Percentiles rank a stretch among this genome's conserved stretches.
These are phyloP conservation scores for Eretmochelys imbricata DNA, from an alignment of 2,113 vertebrate species.

Conservation along the genomic window DNA sequence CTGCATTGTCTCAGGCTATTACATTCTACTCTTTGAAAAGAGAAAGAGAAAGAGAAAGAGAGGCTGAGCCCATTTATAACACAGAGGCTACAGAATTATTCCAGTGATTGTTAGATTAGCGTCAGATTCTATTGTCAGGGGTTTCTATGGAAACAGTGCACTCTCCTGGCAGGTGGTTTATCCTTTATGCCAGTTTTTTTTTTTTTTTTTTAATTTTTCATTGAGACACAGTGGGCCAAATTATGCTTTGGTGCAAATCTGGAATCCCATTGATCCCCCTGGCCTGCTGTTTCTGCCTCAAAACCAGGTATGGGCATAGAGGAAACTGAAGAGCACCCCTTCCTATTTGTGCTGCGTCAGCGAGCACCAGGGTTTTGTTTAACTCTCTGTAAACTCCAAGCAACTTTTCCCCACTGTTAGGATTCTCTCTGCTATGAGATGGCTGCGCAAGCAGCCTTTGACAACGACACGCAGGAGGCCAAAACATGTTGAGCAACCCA, in stretches of 20 bases:
- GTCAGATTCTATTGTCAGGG: constrained; percentile 17
- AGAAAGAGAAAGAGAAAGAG: background rate
- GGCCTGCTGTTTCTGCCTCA: background rate
- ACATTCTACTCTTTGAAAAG: background rate
- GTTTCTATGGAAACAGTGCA: constrained; percentile 64
- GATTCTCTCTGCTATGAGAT: background rate
- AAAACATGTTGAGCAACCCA: background rate
- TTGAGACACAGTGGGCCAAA: background rate
- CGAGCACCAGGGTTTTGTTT: background rate
- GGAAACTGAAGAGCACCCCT: background rate
- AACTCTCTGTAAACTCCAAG: background rate
- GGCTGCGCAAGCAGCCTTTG: background rate
- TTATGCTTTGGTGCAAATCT: accelerated
- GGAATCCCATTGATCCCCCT: background rate
- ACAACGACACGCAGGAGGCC: background rate
- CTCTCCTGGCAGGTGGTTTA: constrained; percentile 63
- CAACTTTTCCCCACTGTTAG: background rate
- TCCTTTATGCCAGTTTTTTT: constrained; percentile 37
- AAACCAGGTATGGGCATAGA: background rate
- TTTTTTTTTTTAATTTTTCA: background rate
- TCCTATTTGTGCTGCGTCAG: accelerated
- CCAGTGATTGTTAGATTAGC: background rate
- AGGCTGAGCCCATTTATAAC: accelerated
- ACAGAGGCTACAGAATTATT: background rate
- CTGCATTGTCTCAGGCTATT: accelerated